Percentiles rank a stretch among this genome's conserved stretches.
Evolutionary conservation across 2,888 invertebrate species (phyloP).

Genomic region (Nomada ferruginata): DNA sequence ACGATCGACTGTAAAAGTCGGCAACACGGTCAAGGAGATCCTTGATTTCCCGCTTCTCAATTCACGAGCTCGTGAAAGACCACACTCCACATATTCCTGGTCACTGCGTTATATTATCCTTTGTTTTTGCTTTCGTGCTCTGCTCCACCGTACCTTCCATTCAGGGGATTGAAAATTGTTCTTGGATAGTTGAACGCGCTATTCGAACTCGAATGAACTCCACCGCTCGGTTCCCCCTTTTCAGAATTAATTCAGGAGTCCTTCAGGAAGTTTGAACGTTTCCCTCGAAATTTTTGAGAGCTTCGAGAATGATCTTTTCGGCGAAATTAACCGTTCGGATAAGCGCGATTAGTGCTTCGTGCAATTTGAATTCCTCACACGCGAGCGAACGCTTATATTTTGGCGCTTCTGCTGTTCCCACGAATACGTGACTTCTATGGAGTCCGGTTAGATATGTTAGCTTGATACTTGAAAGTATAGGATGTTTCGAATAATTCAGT

Average conservation of each 20-base stretch:
- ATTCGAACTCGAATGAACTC: conserved; percentile 69
- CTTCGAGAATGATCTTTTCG: conserved; percentile 44
- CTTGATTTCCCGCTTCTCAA: conserved; percentile 63
- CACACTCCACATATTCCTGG: conserved; percentile 60
- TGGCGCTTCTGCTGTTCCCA: not conserved
- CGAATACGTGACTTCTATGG: not conserved
- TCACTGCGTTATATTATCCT: conserved; percentile 55
- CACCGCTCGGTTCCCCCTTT: conserved; percentile 17
- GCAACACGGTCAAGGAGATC: conserved; percentile 75
- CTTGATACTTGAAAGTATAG: conserved; percentile 20
- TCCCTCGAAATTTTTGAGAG: conserved; percentile 55
- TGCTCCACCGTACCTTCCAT: conserved; percentile 8
- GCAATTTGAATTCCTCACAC: conserved; percentile 14
- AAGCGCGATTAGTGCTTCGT: conserved; percentile 10
- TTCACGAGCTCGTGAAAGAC: conserved; percentile 71
- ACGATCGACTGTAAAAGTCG: conserved; percentile 70
- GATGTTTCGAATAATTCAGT: conserved; percentile 47
- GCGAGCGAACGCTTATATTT: not conserved
- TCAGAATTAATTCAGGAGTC: conserved; percentile 39
- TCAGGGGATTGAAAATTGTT: conserved; percentile 35
- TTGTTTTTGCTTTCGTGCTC: conserved; percentile 11
- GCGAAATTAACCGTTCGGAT: conserved; percentile 30
- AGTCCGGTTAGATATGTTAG: conserved; percentile 30
- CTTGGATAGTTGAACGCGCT: conserved; percentile 56
- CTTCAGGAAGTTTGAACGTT: conserved; percentile 30